Conservation (phyloP, 1,140 invertebrate species). For the Hyles euphorbiae region DNA sequence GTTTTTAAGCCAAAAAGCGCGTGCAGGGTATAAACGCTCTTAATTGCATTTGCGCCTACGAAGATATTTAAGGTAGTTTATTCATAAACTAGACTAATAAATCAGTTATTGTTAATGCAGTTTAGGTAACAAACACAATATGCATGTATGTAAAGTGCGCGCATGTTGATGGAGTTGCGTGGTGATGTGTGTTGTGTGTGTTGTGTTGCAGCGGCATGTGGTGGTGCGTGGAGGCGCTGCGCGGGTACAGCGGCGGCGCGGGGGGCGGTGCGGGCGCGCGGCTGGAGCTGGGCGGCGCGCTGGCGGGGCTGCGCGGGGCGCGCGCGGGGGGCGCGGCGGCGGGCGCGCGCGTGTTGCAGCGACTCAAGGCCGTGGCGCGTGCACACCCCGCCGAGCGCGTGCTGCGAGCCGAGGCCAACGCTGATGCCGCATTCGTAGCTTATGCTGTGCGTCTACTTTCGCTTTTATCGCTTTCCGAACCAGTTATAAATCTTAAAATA, state of each 20-base stretch:
- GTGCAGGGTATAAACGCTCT: too few relatives aligned
- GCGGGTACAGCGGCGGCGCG: slow-evolving; percentile 62
- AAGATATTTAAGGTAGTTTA: too few relatives aligned
- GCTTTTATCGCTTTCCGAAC: too few relatives aligned
- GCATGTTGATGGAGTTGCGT: too few relatives aligned
- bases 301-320: slow-evolving; percentile 48
- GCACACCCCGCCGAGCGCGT: slow-evolving; percentile 49
- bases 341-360: slow-evolving; percentile 43
- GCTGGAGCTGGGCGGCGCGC: slow-evolving; percentile 60
- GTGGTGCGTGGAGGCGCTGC: slow-evolving; percentile 69
- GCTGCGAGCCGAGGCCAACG: slow-evolving; percentile 54
- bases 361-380: slow-evolving; percentile 54
- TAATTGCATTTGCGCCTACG: too few relatives aligned
- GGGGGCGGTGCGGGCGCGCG: slow-evolving; percentile 59
- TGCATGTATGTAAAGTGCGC: background rate
- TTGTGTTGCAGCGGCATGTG: slow-evolving; percentile 39
- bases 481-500: too few relatives aligned
- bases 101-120: too few relatives aligned
- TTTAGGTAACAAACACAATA: background rate
- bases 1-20: too few relatives aligned
- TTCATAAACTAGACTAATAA: too few relatives aligned
- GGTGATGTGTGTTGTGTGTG: too few relatives aligned
- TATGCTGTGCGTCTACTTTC: slow-evolving; percentile 43
- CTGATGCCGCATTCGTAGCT: slow-evolving; percentile 66
- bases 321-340: slow-evolving; percentile 29